These are phyloP conservation scores for Trimorus sp. DNA, from an alignment of 2,888 invertebrate species.

Conservation along the genomic window DNA sequence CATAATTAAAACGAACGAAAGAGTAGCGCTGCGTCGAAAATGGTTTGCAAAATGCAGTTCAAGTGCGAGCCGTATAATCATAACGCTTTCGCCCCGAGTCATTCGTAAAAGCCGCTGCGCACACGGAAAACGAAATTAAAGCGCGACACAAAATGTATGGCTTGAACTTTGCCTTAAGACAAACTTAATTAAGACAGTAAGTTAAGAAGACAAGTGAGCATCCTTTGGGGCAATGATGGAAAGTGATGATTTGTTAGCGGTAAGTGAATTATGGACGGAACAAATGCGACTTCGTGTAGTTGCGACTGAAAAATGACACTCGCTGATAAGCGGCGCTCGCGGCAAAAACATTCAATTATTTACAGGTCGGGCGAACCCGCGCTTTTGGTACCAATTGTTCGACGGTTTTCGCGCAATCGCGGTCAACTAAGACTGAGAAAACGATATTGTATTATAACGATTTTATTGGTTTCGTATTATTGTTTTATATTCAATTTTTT, in stretches of 20 bases:
- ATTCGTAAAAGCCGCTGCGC: conserved; percentile 22
- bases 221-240: conserved; percentile 50
- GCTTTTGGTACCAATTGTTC: too few species aligned
- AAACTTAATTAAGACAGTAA: conserved; percentile 50
- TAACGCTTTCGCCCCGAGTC: not conserved
- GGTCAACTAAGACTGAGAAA: too few species aligned
- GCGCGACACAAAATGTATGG: conserved; percentile 41
- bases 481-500: too few species aligned
- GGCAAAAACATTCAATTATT: not conserved
- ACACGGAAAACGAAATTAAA: conserved; percentile 19
- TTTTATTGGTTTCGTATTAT: too few species aligned
- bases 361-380: not conserved
- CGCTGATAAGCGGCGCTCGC: not conserved
- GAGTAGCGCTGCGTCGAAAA: not conserved
- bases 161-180: conserved; percentile 37
- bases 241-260: conserved; percentile 50
- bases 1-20: too few species aligned
- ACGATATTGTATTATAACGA: too few species aligned
- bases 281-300: conserved; percentile 44
- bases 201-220: conserved; percentile 44
- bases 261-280: conserved; percentile 56
- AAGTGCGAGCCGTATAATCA: not conserved
- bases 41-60: not conserved
- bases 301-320: conserved; percentile 1
- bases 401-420: too few species aligned